phyloP scores from a whole-genome alignment of 2,888 invertebrate species.

The Dorcus hopei region DNA sequence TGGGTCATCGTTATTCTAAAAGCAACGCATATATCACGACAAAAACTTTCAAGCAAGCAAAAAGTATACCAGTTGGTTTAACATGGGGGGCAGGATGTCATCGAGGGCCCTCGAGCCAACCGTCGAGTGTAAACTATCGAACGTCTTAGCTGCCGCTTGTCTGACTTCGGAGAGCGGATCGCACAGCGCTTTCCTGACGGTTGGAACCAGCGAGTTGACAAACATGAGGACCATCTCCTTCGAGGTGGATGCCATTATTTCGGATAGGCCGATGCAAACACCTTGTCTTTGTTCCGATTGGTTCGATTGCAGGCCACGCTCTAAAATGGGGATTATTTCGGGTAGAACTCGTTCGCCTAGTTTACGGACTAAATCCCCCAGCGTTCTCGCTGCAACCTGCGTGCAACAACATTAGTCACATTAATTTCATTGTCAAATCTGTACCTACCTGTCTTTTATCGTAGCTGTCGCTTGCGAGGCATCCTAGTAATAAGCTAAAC shows the following conservation, averaged over 20 bases:
- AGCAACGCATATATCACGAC: slow-evolving; percentile 3
- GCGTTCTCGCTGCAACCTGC: slow-evolving; percentile 84
- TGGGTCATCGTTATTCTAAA: slow-evolving; percentile 72
- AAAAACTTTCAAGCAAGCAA: neutral
- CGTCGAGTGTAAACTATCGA: slow-evolving; percentile 92
- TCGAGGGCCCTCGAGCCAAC: slow-evolving; percentile 92
- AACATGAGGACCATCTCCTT: slow-evolving; percentile 90
- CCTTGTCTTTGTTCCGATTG: slow-evolving; percentile 95
- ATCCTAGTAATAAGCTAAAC: slow-evolving; percentile 87
- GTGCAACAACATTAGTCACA: slow-evolving; percentile 30
- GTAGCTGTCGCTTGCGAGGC: slow-evolving; percentile 92
- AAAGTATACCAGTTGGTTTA: slow-evolving; percentile 66
- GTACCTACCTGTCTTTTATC: slow-evolving; percentile 83
- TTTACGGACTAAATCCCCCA: slow-evolving; percentile 96
- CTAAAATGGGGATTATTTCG: slow-evolving; percentile 96
- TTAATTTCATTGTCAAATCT: no score
- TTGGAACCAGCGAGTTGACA: slow-evolving; percentile 85
- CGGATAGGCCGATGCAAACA: slow-evolving; percentile 95
- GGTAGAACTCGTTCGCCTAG: slow-evolving; percentile 95
- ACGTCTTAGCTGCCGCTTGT: slow-evolving; percentile 93
- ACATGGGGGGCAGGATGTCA: slow-evolving; percentile 91
- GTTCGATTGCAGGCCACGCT: slow-evolving; percentile 86
- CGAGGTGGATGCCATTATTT: slow-evolving; percentile 96
- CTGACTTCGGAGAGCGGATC: slow-evolving; percentile 92
- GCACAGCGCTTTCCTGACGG: slow-evolving; percentile 90